Evolutionary conservation across 2,113 vertebrate species (phyloP).

Genomic region (Tenebrosternarchus preto): DNA sequence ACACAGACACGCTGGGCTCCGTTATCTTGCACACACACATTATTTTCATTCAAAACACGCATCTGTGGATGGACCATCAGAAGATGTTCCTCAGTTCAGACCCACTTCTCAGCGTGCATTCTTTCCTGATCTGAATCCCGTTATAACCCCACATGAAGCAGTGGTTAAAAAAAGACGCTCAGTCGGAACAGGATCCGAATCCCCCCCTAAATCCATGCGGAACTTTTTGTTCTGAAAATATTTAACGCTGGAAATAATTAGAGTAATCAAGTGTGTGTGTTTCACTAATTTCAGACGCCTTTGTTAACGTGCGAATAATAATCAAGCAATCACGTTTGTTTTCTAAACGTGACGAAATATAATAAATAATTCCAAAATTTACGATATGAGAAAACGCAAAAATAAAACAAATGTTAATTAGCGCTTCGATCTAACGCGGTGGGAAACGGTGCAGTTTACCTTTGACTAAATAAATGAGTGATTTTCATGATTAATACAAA

Average conservation of each 20-base stretch:
- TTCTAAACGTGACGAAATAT: conserved; percentile 40
- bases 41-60: conserved; percentile 11
- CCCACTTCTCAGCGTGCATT: too few relatives aligned
- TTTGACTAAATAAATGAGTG: conserved; percentile 19
- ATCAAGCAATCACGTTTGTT: conserved; percentile 51
- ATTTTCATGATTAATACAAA: conserved; percentile 26
- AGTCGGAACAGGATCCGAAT: too few relatives aligned
- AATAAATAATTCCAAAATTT: conserved; percentile 39
- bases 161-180: too few relatives aligned
- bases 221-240: conserved; percentile 46
- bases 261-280: conserved; percentile 53
- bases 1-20: background rate
- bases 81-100: background rate
- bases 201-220: background rate
- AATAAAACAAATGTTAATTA: conserved; percentile 27
- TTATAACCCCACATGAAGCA: too few relatives aligned
- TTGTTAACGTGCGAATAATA: conserved; percentile 55
- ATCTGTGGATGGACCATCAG: conserved; percentile 12
- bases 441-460: conserved; percentile 16
- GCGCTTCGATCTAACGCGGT: background rate
- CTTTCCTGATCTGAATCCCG: too few relatives aligned
- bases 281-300: conserved; percentile 52
- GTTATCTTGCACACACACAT: conserved; percentile 14
- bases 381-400: conserved; percentile 22
- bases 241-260: conserved; percentile 48